These are phyloP conservation scores for Phylloscopus whistleri DNA, from an alignment of 2,113 vertebrate species.

Conservation along the genomic window DNA sequence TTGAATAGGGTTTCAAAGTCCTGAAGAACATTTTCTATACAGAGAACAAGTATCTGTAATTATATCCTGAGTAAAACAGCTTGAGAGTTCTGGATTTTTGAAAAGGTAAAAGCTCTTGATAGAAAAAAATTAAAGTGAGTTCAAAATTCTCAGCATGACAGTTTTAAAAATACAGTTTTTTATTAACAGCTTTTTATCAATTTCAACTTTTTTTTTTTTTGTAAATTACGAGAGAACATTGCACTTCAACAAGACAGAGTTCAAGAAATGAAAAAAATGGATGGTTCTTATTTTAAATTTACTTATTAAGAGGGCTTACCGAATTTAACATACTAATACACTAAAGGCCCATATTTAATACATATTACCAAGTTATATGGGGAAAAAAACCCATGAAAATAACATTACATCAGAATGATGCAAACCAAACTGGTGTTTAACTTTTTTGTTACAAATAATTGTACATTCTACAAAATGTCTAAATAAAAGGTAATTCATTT, in stretches of 20 bases:
- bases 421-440: not conserved
- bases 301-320: not conserved
- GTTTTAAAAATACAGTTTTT: not conserved
- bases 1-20: not conserved
- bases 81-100: not conserved
- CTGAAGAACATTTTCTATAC: not conserved
- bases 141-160: not conserved
- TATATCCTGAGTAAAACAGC: not conserved
- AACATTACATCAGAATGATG: not conserved
- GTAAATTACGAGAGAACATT: not conserved
- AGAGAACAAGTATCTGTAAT: not conserved
- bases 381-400: accelerated
- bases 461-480: not conserved
- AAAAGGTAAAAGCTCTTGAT: not conserved
- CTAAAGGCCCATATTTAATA: not conserved
- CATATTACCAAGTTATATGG: not conserved
- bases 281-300: not conserved
- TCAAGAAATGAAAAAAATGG: not conserved
- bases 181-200: not conserved
- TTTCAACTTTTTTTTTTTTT: not conserved
- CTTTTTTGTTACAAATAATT: not conserved
- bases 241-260: not conserved
- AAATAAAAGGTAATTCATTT: not conserved
- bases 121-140: not conserved
- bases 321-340: not conserved